Conservation (phyloP, 2,113 vertebrate species). For the Garra rufa region DNA sequence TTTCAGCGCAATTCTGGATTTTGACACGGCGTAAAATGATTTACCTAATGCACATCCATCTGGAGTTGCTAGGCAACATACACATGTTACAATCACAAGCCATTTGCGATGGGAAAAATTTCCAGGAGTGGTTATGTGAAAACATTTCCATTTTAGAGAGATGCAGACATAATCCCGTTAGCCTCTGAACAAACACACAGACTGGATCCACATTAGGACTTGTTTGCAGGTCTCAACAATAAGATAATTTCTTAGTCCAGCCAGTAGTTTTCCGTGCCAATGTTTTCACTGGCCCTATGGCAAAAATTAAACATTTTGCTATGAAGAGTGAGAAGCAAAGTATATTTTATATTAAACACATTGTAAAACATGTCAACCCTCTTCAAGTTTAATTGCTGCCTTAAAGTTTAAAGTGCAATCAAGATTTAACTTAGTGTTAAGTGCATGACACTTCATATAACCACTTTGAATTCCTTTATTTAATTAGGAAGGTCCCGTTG, state of each 20-base stretch:
- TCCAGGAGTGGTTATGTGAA: slow-evolving; percentile 61
- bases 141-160: slow-evolving; percentile 66
- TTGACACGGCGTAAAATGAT: slow-evolving; percentile 61
- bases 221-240: slow-evolving; percentile 29
- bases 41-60: slow-evolving; percentile 60
- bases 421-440: not conserved
- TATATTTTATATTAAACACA: not conserved
- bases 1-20: slow-evolving; percentile 63
- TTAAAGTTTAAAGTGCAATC: not conserved
- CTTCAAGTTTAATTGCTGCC: slow-evolving; percentile 1
- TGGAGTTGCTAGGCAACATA: slow-evolving; percentile 66
- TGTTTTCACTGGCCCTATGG: not conserved
- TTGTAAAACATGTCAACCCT: slow-evolving; percentile 21
- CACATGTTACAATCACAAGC: slow-evolving; percentile 65
- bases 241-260: not conserved
- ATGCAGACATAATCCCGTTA: slow-evolving; percentile 53
- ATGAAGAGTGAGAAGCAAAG: slow-evolving; percentile 4
- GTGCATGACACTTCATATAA: not conserved
- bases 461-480: not conserved
- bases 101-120: slow-evolving; percentile 55
- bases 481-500: not conserved
- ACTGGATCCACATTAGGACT: slow-evolving; percentile 37
- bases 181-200: slow-evolving; percentile 56
- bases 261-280: slow-evolving; percentile 27
- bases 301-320: not conserved